A percentile compares a stretch with the other conserved stretches of the same genome.
Evolutionary conservation across 2,888 invertebrate species (phyloP).

Genomic region (Thera obeliscata): DNA sequence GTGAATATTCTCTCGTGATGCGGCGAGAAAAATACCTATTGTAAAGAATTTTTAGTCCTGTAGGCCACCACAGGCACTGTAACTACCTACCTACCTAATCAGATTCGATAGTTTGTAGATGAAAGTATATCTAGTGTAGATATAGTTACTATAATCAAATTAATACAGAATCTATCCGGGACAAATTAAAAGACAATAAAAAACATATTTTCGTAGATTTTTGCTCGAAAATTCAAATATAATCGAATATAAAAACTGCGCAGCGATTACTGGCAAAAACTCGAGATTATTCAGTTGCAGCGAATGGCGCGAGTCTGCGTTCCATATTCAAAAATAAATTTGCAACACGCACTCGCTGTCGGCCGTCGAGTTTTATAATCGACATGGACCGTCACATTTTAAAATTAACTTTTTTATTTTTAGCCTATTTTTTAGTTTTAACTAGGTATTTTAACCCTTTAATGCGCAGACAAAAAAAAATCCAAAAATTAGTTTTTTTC

Average conservation of each 20-base stretch:
- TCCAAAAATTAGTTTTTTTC: too few relatives aligned
- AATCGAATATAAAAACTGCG: constrained; percentile 19
- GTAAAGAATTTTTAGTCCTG: not conserved
- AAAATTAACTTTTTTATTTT: constrained; percentile 45
- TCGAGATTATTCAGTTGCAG: constrained; percentile 69
- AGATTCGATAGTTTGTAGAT: not conserved
- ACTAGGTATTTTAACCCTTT: too few relatives aligned
- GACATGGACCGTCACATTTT: constrained; percentile 62
- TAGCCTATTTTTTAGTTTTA: not conserved
- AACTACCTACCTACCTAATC: not conserved
- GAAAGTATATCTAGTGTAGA: not conserved
- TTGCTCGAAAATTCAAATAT: not conserved
- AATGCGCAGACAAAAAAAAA: too few relatives aligned
- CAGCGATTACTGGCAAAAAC: constrained; percentile 60
- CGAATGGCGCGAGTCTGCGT: constrained; percentile 82
- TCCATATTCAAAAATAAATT: constrained; percentile 85
- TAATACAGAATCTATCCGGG: not conserved
- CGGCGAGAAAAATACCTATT: constrained; percentile 1
- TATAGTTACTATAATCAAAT: not conserved
- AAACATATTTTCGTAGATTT: not conserved
- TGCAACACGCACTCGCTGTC: constrained; percentile 72
- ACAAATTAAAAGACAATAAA: not conserved
- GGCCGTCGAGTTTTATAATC: constrained; percentile 77
- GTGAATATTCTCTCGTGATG: constrained; percentile 17
- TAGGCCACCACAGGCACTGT: too few relatives aligned